Evolutionary conservation across 2,113 vertebrate genomes (phyloP).

Genomic region (Phylloscopus trochiloides): DNA sequence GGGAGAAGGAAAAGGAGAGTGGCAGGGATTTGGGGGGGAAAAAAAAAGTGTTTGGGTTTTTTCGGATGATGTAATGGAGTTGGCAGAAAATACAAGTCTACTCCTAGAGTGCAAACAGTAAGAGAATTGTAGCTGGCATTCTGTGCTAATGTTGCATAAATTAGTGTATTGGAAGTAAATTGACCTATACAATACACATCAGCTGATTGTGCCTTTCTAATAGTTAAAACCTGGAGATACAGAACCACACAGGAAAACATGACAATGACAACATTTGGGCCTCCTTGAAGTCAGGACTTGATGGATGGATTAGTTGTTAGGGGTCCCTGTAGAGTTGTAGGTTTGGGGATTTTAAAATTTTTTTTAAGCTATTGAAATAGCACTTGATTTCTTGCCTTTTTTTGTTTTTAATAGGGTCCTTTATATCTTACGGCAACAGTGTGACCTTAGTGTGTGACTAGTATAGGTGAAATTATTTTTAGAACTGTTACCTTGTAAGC

Average conservation of each 20-base stretch:
- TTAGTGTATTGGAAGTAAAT: conserved; percentile 65
- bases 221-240: conserved; percentile 20
- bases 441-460: conserved; percentile 33
- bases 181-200: conserved; percentile 38
- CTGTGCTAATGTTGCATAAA: conserved; percentile 68
- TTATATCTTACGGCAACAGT: conserved; percentile 21
- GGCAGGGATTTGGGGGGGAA: background rate
- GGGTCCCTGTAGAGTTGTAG: background rate
- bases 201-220: conserved; percentile 13
- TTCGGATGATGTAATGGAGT: conserved; percentile 75
- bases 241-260: background rate
- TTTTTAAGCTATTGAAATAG: background rate
- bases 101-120: conserved; percentile 72
- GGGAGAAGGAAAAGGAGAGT: background rate
- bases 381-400: background rate
- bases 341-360: background rate
- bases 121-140: conserved; percentile 71
- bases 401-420: background rate
- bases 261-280: background rate
- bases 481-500: background rate
- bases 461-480: conserved; percentile 10
- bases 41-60: conserved; percentile 67
- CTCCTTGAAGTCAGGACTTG: background rate
- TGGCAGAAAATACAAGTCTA: conserved; percentile 73
- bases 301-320: background rate